Conservation (phyloP, 2,888 invertebrate species). For the Scaptomyza polygonia region DNA sequence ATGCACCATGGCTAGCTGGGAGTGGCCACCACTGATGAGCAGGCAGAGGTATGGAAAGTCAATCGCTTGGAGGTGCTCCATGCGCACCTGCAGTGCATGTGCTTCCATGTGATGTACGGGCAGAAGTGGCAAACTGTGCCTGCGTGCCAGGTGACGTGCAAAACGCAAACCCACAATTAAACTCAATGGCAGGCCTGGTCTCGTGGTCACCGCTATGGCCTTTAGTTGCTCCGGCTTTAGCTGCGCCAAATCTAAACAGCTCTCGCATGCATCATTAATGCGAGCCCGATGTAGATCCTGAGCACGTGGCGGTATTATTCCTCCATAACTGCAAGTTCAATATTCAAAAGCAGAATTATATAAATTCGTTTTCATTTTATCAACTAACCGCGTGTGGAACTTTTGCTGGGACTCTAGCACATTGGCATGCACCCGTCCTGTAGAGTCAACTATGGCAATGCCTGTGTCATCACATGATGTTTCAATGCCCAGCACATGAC, state of each 20-base stretch:
- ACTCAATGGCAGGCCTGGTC: slow-evolving; percentile 90
- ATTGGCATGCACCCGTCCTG: slow-evolving; percentile 91
- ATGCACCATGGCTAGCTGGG: slow-evolving; percentile 90
- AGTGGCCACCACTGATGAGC: slow-evolving; percentile 97
- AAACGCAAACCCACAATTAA: slow-evolving; percentile 92
- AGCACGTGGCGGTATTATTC: slow-evolving; percentile 95
- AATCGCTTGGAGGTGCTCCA: slow-evolving; percentile 86
- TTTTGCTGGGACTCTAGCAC: slow-evolving; percentile 91
- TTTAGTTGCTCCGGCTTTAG: slow-evolving; percentile 88
- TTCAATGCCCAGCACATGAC: slow-evolving; percentile 93
- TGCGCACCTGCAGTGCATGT: slow-evolving; percentile 95
- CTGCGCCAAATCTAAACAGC: slow-evolving; percentile 87
- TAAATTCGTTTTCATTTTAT: not conserved
- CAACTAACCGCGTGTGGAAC: slow-evolving; percentile 88
- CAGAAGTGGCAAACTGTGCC: slow-evolving; percentile 91
- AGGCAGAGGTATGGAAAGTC: slow-evolving; percentile 95
- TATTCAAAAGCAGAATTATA: not conserved
- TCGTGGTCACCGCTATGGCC: slow-evolving; percentile 95
- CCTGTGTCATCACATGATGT: slow-evolving; percentile 99
- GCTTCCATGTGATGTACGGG: slow-evolving; percentile 99
- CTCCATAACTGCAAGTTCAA: slow-evolving; percentile 84
- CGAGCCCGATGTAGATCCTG: slow-evolving; percentile 91
- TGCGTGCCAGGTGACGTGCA: slow-evolving; percentile 90
- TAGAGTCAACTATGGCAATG: slow-evolving; percentile 91
- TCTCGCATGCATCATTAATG: slow-evolving; percentile 90